A percentile compares a stretch with the other conserved stretches of the same genome.
These are phyloP conservation scores for Vicugna pacos DNA, from an alignment of 2,113 vertebrate genomes.

Conservation along the genomic window DNA sequence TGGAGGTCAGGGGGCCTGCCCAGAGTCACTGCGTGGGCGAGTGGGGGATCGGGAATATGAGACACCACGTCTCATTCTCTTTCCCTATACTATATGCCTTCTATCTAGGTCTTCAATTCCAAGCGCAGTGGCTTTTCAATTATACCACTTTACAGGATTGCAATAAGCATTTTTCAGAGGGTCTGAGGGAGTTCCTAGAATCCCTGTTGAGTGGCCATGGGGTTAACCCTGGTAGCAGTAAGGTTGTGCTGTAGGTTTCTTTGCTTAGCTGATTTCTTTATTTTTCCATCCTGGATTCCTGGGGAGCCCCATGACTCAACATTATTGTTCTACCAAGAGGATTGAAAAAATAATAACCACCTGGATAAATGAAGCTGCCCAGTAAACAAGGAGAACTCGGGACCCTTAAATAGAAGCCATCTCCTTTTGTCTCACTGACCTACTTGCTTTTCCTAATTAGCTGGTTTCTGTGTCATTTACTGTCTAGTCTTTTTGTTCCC, in stretches of 20 bases:
- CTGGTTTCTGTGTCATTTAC: not conserved
- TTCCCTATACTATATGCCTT: not conserved
- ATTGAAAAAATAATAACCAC: not conserved
- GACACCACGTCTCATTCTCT: not conserved
- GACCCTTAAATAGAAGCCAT: fast-evolving
- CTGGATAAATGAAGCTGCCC: not conserved
- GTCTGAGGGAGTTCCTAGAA: not conserved
- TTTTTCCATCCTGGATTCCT: not conserved
- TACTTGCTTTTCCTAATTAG: not conserved
- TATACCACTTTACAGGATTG: not conserved
- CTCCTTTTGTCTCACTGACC: not conserved
- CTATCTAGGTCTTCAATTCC: not conserved
- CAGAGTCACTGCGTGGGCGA: not conserved
- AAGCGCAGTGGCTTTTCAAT: conserved; percentile 22
- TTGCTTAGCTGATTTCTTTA: not conserved
- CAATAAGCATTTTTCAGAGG: not conserved
- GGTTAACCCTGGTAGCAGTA: not conserved
- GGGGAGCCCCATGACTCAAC: not conserved
- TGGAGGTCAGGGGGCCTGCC: too few relatives aligned
- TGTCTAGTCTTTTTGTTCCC: not conserved
- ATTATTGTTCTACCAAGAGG: not conserved
- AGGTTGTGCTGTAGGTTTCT: not conserved
- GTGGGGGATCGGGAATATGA: not conserved
- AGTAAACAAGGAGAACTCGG: not conserved
- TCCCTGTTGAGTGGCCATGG: not conserved